Conservation (phyloP, 2,113 vertebrate species). For the Paradoxurus hermaphroditus region DNA sequence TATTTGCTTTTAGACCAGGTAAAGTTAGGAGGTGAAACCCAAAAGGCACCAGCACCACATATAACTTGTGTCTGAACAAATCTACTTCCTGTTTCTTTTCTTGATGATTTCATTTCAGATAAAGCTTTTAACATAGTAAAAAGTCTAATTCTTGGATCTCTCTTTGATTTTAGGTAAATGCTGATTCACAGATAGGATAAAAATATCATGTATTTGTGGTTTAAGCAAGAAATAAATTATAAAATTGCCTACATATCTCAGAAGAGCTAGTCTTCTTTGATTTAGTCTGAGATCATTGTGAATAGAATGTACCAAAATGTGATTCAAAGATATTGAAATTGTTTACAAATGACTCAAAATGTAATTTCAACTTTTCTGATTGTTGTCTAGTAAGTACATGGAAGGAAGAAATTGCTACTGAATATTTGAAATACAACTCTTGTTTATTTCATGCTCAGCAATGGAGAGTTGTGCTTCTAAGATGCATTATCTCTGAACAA, state of each 20-base stretch:
- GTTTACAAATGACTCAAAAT: background rate
- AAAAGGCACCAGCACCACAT: background rate
- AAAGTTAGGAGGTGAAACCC: background rate
- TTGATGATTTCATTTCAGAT: constrained; percentile 32
- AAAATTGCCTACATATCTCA: background rate
- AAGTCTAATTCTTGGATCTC: background rate
- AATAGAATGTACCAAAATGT: background rate
- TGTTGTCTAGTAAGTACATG: background rate
- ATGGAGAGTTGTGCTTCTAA: background rate
- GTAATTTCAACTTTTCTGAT: constrained; percentile 12
- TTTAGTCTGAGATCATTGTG: background rate
- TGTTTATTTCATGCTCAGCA: background rate
- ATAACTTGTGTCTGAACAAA: background rate
- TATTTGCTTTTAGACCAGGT: background rate
- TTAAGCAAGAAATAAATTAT: constrained; percentile 5
- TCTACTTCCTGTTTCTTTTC: background rate
- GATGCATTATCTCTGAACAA: background rate
- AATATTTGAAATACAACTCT: background rate
- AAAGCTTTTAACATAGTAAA: background rate
- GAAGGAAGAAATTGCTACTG: background rate
- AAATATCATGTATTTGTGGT: background rate
- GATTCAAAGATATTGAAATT: constrained; percentile 3
- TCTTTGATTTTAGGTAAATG: constrained; percentile 34
- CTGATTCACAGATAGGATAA: background rate
- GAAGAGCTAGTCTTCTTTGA: background rate